A percentile compares a stretch with the other conserved stretches of the same genome.
These are phyloP conservation scores for Gadopsis marmoratus DNA, from an alignment of 2,797 vertebrate species.

Conservation along the genomic window DNA sequence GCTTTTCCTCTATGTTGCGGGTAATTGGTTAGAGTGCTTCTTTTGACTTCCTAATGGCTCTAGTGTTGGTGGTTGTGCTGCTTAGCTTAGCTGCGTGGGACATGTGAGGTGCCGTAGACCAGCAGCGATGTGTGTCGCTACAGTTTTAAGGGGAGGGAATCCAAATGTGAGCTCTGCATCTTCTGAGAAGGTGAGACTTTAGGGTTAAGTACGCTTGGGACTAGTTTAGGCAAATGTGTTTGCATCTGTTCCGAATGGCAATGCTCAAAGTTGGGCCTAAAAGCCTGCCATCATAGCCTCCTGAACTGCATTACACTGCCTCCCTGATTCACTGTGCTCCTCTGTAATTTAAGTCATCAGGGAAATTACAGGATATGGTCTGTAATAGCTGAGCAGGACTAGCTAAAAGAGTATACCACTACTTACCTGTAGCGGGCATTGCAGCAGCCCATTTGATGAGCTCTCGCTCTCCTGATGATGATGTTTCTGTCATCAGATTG, in stretches of 20 bases:
- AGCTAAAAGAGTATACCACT: background rate
- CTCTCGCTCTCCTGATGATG: background rate
- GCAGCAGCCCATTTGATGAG: too few relatives aligned
- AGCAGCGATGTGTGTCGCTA: background rate
- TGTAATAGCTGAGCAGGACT: background rate
- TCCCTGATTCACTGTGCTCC: background rate
- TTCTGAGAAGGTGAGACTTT: background rate
- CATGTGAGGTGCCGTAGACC: slow-evolving; percentile 15
- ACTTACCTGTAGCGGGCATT: too few relatives aligned
- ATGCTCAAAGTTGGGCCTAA: background rate
- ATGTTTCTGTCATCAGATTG: background rate
- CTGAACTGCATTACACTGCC: background rate
- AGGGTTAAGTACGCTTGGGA: background rate
- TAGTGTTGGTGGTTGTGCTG: slow-evolving; percentile 20
- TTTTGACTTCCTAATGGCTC: slow-evolving; percentile 68
- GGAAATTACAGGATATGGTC: background rate
- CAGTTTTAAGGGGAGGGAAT: slow-evolving; percentile 4
- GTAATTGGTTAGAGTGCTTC: slow-evolving; percentile 73
- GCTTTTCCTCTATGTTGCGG: slow-evolving; percentile 69
- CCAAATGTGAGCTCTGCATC: background rate
- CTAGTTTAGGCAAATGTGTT: background rate
- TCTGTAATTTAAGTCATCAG: background rate
- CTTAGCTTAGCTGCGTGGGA: slow-evolving; percentile 8
- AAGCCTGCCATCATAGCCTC: background rate
- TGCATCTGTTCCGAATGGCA: background rate